Evolutionary conservation across 2,797 vertebrate genomes (phyloP).

Genomic region (Mionectes olivaceus): DNA sequence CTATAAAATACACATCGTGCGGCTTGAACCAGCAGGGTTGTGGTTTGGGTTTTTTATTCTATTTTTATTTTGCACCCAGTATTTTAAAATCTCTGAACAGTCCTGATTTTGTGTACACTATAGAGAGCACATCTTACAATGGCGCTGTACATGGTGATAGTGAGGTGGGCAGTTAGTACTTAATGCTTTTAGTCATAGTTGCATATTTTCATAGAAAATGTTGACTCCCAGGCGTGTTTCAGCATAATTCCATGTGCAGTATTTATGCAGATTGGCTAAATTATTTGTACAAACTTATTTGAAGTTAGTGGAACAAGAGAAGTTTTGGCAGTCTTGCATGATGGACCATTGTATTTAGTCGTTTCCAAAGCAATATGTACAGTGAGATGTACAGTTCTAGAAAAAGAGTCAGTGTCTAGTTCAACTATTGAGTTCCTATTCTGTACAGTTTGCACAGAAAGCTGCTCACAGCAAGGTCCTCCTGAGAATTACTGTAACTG

Average conservation of each 20-base stretch:
- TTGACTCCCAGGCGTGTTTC: neutral
- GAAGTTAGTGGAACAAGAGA: slow-evolving; percentile 50
- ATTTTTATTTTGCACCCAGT: neutral
- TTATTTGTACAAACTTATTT: slow-evolving; percentile 49
- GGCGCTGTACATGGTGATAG: neutral
- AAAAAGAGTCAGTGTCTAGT: neutral
- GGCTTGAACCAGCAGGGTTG: neutral
- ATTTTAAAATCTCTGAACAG: neutral
- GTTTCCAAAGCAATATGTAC: slow-evolving; percentile 37
- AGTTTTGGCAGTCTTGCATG: slow-evolving; percentile 29
- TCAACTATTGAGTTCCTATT: neutral
- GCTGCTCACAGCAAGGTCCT: neutral
- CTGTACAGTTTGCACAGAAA: slow-evolving; percentile 18
- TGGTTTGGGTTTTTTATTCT: neutral
- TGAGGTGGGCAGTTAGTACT: slow-evolving; percentile 44
- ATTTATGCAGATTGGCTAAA: slow-evolving; percentile 42
- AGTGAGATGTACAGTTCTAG: slow-evolving; percentile 27
- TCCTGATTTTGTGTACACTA: neutral
- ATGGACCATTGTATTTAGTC: slow-evolving; percentile 54
- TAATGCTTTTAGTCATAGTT: slow-evolving; percentile 13
- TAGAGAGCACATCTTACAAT: neutral
- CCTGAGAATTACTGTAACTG: neutral
- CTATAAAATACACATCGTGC: neutral
- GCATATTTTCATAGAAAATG: neutral
- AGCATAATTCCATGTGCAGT: neutral